These are phyloP conservation scores for Chelonia mydas DNA, from an alignment of 2,797 vertebrate species.

Conservation along the genomic window DNA sequence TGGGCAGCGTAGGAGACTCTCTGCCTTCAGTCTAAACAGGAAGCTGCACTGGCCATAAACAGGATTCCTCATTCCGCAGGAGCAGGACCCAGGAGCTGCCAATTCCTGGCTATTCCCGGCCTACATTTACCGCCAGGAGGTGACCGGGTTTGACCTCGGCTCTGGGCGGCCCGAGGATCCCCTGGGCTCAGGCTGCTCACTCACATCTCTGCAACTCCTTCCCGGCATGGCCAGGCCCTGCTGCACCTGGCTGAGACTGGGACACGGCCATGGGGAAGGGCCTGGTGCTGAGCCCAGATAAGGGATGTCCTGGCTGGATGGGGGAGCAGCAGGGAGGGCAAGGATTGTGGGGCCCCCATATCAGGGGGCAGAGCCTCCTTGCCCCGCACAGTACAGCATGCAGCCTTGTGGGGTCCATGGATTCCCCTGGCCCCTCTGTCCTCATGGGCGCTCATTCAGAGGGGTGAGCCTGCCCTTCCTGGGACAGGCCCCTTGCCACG, in stretches of 20 bases:
- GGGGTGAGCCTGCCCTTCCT: background rate
- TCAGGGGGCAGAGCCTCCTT: background rate
- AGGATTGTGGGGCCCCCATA: background rate
- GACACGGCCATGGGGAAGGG: too few relatives aligned
- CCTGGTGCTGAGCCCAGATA: background rate
- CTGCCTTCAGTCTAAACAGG: background rate
- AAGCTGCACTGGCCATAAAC: rapidly evolving
- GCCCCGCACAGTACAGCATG: background rate
- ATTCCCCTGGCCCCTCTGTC: too few relatives aligned
- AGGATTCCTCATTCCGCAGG: background rate
- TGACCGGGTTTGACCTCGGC: background rate
- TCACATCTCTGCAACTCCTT: background rate
- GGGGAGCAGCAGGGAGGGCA: too few relatives aligned
- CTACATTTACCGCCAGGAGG: background rate
- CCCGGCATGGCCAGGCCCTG: background rate
- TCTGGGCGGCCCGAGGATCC: background rate
- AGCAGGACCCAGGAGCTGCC: background rate
- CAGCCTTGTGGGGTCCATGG: too few relatives aligned
- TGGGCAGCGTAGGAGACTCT: rapidly evolving
- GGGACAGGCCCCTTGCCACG: too few relatives aligned
- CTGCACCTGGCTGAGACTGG: background rate
- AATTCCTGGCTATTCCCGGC: background rate
- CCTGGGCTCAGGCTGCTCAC: background rate
- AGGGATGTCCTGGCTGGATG: background rate
- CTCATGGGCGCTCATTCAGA: background rate